These are phyloP conservation scores for Mantis religiosa DNA, from an alignment of 2,888 invertebrate genomes.

Conservation along the genomic window DNA sequence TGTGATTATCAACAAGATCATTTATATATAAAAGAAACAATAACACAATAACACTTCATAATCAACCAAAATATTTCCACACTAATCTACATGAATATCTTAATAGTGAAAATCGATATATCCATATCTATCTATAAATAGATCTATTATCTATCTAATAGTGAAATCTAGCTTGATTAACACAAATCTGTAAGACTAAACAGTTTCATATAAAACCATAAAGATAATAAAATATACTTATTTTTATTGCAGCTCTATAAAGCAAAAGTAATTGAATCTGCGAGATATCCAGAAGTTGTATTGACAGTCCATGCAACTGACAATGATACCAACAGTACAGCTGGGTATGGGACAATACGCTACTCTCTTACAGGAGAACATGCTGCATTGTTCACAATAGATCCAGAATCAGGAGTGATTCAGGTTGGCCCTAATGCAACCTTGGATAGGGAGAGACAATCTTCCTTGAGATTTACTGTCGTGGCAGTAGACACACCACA, in stretches of 20 bases:
- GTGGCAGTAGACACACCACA: slow-evolving; percentile 71
- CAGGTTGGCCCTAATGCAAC: slow-evolving; percentile 61
- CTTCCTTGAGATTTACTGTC: slow-evolving; percentile 63
- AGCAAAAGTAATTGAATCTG: slow-evolving; percentile 66
- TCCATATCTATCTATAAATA: too few species aligned
- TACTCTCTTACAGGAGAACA: slow-evolving; percentile 72
- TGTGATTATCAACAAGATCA: too few species aligned
- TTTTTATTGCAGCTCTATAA: slow-evolving; percentile 55
- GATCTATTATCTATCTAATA: too few species aligned
- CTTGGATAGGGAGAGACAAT: slow-evolving; percentile 69
- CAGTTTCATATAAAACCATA: background rate
- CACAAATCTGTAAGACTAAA: too few species aligned
- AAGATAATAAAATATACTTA: background rate
- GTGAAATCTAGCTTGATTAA: too few species aligned
- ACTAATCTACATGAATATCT: too few species aligned
- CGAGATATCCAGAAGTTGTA: slow-evolving; percentile 61
- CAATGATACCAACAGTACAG: slow-evolving; percentile 57
- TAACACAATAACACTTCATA: too few species aligned
- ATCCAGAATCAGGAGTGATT: slow-evolving; percentile 64
- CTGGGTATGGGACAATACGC: slow-evolving; percentile 65
- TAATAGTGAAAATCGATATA: too few species aligned
- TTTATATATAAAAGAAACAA: too few species aligned
- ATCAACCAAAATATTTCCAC: too few species aligned
- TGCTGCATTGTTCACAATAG: slow-evolving; percentile 67
- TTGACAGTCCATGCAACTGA: slow-evolving; percentile 68